Base-by-base conservation (phyloP, 1,140 invertebrate genomes). In the Macrosteles quadrilineatus region DNA sequence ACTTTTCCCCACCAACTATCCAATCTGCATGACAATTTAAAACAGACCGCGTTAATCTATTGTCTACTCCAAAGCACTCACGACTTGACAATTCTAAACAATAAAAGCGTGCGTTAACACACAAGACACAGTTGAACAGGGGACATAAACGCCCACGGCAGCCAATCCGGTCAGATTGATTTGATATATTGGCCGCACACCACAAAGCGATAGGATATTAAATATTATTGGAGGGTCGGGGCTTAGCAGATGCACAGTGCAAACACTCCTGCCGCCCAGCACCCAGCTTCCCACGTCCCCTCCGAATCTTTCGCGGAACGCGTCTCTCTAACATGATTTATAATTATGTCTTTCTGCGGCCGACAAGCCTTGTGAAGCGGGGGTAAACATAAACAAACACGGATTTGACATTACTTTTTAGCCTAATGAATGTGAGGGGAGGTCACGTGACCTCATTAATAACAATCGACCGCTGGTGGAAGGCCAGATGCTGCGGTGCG, bases 331-430 rank as follows among this genome's bases (percentile, higher is more conserved):
- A 59, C 55, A 59, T 59, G 55, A 59, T 59, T 59, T 59, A 59
- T 59, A 59, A 59, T 59, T 59, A 59, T 59, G 55, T 59, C 55
- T 59, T 23, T 59, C 55, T 59, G 55, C 55, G 55, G 23, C 9
- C 55, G 55, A 59, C 55, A 59, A 14, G 47, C 47, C 47, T 6
- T 17, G 17, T 17, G 17, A 17, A 9, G 47, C 47, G 6, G 23
- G 55, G 55, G 55, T 59, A 59, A 59, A 59, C 55, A 59, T 59
- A 59, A 59, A 59, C 55, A 59, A 59, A 59, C 55, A 59, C 55
- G 55, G 55, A 59, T 59, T 59, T 23, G 55, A 59, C 55, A 59
- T 59, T 59, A 59, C 55, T 59, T 59, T 59, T 59, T 59, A 29
- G 55, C 55, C 23, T 59, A 59, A 59, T 59, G 55, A 59, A 59